These are phyloP conservation scores for Drosophila birchii DNA, from an alignment of 2,888 invertebrate species.

Conservation along the genomic window DNA sequence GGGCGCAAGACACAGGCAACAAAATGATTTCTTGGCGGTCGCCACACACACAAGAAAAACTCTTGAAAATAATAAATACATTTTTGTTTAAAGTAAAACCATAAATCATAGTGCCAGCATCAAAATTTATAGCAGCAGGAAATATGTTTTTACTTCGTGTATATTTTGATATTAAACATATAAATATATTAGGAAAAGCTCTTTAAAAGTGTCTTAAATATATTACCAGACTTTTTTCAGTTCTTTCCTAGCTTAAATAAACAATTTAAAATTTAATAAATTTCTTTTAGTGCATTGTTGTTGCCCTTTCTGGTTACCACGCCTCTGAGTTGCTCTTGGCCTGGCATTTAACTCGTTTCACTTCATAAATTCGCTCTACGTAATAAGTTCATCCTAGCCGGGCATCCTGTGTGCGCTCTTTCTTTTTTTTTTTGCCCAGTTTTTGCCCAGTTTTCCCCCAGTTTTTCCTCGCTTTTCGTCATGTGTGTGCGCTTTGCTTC, in stretches of 20 bases:
- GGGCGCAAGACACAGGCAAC: conserved; percentile 61
- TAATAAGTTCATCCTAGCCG: conserved; percentile 70
- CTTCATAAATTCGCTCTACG: conserved; percentile 81
- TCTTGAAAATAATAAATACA: background rate
- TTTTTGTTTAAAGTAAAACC: background rate
- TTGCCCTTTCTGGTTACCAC: conserved; percentile 24
- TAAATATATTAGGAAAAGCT: background rate
- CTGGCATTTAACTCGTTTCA: conserved; percentile 81
- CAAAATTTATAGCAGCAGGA: background rate
- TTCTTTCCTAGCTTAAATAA: too few relatives aligned
- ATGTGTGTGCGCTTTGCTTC: conserved; percentile 62
- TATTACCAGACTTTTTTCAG: too few relatives aligned
- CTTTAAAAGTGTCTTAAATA: background rate
- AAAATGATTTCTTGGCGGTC: conserved; percentile 71
- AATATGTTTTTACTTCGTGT: too few relatives aligned
- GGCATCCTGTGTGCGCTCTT: conserved; percentile 14
- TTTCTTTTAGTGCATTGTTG: conserved; percentile 23
- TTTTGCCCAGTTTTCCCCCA: conserved; percentile 12
- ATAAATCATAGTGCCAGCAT: conserved; percentile 2
- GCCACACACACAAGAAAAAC: conserved; percentile 9
- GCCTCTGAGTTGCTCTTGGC: conserved; percentile 56
- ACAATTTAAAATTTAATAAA: background rate
- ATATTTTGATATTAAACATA: background rate
- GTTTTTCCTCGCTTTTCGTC: conserved; percentile 35
- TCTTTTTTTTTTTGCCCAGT: conserved; percentile 5